These are phyloP conservation scores for Podotricha telesiphe DNA, from an alignment of 2,888 invertebrate species.

Conservation along the genomic window DNA sequence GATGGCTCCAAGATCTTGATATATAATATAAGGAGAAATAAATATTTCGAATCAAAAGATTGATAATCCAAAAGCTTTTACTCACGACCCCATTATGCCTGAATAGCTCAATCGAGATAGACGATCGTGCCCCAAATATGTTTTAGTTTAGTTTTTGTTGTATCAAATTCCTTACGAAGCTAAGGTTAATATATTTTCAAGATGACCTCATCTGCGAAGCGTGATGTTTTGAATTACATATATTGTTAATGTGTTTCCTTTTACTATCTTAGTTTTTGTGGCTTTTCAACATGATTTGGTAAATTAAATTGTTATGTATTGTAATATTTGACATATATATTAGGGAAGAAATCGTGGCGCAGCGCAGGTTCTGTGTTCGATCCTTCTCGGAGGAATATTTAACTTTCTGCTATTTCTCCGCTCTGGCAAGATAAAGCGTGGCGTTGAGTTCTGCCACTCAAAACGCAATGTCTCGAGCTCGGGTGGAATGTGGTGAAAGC, in stretches of 20 bases:
- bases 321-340: too few relatives aligned
- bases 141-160: neutral
- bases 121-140: constrained; percentile 6
- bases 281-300: neutral
- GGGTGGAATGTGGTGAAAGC: too few relatives aligned
- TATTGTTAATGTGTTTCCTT: neutral
- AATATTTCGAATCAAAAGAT: neutral
- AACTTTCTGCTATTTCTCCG: too few relatives aligned
- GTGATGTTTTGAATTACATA: neutral
- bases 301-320: neutral
- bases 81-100: constrained; percentile 33
- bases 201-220: neutral
- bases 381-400: too few relatives aligned
- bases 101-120: constrained; percentile 24
- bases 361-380: too few relatives aligned
- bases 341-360: too few relatives aligned
- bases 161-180: constrained; percentile 1
- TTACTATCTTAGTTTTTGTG: neutral
- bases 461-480: too few relatives aligned
- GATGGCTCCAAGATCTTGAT: neutral
- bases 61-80: constrained; percentile 38
- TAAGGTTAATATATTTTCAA: neutral
- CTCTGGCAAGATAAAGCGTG: too few relatives aligned
- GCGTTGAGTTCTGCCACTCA: too few relatives aligned
- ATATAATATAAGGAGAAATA: neutral